Percentiles rank a stretch among this genome's conserved stretches.
Evolutionary conservation across 2,113 vertebrate genomes (phyloP).

Genomic region (Athene noctua): DNA sequence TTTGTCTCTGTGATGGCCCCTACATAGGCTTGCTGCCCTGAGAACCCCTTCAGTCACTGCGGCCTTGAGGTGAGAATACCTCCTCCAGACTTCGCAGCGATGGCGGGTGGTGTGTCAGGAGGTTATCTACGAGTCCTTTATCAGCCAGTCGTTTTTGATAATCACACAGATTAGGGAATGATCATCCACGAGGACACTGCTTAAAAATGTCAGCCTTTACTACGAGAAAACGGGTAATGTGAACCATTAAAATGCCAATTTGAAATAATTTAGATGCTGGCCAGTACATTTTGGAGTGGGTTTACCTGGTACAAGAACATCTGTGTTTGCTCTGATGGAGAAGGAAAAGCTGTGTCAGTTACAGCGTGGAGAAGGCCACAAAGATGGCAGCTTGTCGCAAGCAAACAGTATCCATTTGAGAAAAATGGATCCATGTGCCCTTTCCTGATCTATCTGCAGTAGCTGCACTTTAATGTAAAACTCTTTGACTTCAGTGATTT

Average conservation of each 20-base stretch:
- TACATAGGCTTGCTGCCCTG: rapidly evolving
- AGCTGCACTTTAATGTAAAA: not conserved
- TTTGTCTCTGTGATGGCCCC: not conserved
- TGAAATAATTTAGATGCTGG: not conserved
- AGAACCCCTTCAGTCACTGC: rapidly evolving
- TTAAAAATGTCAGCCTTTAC: not conserved
- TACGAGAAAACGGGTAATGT: not conserved
- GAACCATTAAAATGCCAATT: not conserved
- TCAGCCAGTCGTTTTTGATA: not conserved
- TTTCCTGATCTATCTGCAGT: not conserved
- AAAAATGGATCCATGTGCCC: not conserved
- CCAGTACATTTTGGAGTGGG: rapidly evolving
- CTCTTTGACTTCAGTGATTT: not conserved
- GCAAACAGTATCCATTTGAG: rapidly evolving
- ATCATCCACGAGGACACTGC: too few relatives aligned
- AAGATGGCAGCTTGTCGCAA: not conserved
- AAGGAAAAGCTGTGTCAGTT: not conserved
- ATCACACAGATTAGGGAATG: too few relatives aligned
- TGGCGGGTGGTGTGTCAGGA: rapidly evolving
- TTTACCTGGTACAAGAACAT: not conserved
- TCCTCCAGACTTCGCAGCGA: rapidly evolving
- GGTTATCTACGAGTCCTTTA: not conserved
- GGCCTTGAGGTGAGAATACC: not conserved
- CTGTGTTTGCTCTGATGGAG: too few relatives aligned
- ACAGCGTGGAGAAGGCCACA: not conserved